These are phyloP conservation scores for Drosophila pachea DNA, from an alignment of 1,140 invertebrate genomes.

Conservation along the genomic window DNA sequence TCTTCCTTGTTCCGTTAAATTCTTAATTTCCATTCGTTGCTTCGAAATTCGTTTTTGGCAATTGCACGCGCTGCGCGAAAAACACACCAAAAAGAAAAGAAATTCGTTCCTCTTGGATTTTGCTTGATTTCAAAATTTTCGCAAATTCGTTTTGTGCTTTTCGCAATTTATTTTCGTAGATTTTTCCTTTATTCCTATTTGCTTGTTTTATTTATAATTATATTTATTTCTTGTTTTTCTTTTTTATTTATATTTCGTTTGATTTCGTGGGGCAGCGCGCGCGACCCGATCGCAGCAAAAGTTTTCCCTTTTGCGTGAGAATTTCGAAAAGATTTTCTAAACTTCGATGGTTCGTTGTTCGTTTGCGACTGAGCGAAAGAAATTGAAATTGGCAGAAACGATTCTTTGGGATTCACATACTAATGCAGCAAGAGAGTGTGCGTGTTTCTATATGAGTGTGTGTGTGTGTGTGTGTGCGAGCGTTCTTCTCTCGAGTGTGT, in stretches of 20 bases:
- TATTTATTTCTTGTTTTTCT: too few relatives aligned
- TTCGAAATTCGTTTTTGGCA: conserved; percentile 65
- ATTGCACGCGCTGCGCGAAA: conserved; percentile 58
- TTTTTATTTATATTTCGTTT: conserved; percentile 32
- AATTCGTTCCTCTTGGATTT: conserved; percentile 14
- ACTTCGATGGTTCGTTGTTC: conserved; percentile 78
- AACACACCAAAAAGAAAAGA: conserved; percentile 30
- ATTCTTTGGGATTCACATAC: conserved; percentile 49
- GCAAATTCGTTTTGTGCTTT: conserved; percentile 49
- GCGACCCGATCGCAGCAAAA: conserved; percentile 54
- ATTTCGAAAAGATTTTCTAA: conserved; percentile 68
- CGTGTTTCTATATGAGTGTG: neutral
- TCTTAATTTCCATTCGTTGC: conserved; percentile 38
- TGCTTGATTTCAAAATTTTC: conserved; percentile 19
- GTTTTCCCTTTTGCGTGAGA: conserved; percentile 41
- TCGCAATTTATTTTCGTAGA: conserved; percentile 7
- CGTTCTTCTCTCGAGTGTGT: conserved; percentile 39
- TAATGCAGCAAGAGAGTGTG: conserved; percentile 10
- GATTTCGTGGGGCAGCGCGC: conserved; percentile 38
- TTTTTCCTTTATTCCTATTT: conserved; percentile 4
- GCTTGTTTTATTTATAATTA: neutral
- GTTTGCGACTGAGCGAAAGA: conserved; percentile 76
- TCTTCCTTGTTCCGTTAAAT: conserved; percentile 11
- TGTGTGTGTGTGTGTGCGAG: conserved; percentile 3
- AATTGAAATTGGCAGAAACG: conserved; percentile 68